Evolutionary conservation across 2,888 invertebrate genomes (phyloP).

Genomic region (Peribatodes rhomboidaria): DNA sequence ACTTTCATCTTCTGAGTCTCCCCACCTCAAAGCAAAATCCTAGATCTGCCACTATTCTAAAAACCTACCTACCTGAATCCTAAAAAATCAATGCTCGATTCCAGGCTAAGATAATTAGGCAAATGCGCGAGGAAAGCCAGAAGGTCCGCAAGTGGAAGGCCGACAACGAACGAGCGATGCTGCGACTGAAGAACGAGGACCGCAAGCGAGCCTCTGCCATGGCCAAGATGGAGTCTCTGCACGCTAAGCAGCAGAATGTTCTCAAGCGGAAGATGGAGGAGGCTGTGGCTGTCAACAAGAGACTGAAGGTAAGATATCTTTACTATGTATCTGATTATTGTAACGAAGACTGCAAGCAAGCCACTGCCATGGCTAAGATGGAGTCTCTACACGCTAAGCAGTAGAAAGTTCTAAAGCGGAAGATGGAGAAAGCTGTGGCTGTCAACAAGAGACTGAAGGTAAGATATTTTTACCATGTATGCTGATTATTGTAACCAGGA

Average conservation of each 20-base stretch:
- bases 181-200: slow-evolving; percentile 92
- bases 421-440: slow-evolving; percentile 95
- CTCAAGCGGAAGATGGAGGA: slow-evolving; percentile 96
- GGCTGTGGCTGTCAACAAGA: slow-evolving; percentile 93
- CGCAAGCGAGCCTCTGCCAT: slow-evolving; percentile 93
- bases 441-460: slow-evolving; percentile 94
- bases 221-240: slow-evolving; percentile 91
- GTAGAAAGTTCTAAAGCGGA: slow-evolving; percentile 93
- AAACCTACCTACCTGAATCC: not conserved
- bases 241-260: slow-evolving; percentile 93
- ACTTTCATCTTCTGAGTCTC: too few species aligned
- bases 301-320: slow-evolving; percentile 88
- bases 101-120: slow-evolving; percentile 90
- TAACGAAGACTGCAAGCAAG: slow-evolving; percentile 93
- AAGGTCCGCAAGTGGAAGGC: slow-evolving; percentile 94
- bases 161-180: slow-evolving; percentile 92
- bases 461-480: slow-evolving; percentile 21
- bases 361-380: slow-evolving; percentile 93
- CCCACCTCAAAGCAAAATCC: too few species aligned
- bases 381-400: slow-evolving; percentile 92
- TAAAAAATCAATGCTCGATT: not conserved
- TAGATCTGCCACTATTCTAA: too few species aligned
- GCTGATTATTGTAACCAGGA: slow-evolving; percentile 89
- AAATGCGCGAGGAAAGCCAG: slow-evolving; percentile 94
- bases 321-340: too few species aligned